Evolutionary conservation across 2,888 invertebrate species (phyloP).

Genomic region (Acanthosoma haemorrhoidale): DNA sequence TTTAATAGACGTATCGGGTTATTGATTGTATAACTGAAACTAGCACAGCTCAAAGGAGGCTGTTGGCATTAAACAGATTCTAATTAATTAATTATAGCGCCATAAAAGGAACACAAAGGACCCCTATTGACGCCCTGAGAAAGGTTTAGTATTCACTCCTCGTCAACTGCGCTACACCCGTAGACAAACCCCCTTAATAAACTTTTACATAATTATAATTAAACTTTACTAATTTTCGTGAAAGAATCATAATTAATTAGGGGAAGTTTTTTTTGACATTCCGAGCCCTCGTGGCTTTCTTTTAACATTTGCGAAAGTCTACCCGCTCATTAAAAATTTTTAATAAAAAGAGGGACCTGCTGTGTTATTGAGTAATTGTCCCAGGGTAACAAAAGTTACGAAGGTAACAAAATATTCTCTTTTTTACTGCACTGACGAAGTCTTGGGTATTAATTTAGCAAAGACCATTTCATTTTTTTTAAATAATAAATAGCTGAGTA

Average conservation of each 20-base stretch:
- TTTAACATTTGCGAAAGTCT: constrained; percentile 2
- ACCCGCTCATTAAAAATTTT: constrained; percentile 12
- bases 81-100: background rate
- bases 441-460: background rate
- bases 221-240: constrained; percentile 7
- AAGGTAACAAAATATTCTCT: background rate
- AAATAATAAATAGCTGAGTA: too few relatives aligned
- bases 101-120: constrained; percentile 1
- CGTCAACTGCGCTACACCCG: background rate
- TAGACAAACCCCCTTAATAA: constrained; percentile 8
- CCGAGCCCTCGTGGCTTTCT: background rate
- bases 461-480: background rate
- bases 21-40: background rate
- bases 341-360: background rate
- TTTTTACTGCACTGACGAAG: background rate
- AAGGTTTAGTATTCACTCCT: constrained; percentile 9
- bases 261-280: background rate
- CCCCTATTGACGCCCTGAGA: background rate
- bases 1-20: background rate
- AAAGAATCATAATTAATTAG: constrained; percentile 2
- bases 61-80: constrained; percentile 1
- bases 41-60: background rate
- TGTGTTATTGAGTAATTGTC: constrained; percentile 10
- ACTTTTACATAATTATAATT: constrained; percentile 10
- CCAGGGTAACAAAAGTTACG: background rate